A percentile compares a stretch with the other conserved stretches of the same genome.
Evolutionary conservation across 2,797 vertebrate genomes (phyloP).

Genomic region (Enteromius fasciolatus): DNA sequence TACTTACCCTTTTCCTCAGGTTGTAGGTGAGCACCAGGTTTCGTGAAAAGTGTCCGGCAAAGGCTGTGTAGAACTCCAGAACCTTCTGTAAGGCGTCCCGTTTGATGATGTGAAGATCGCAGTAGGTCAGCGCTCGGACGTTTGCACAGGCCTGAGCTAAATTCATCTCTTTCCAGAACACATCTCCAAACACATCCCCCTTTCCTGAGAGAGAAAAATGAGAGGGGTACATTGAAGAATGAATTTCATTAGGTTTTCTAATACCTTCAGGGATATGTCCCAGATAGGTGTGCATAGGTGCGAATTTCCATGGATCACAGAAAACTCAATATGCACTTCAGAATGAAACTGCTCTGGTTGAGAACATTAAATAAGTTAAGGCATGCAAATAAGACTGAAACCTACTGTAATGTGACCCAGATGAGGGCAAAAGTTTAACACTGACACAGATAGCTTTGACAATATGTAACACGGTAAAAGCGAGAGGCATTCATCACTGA

Average conservation of each 20-base stretch:
- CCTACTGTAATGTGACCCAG: not conserved
- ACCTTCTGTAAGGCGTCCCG: conserved; percentile 93
- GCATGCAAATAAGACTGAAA: conserved; percentile 24
- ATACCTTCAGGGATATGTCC: not conserved
- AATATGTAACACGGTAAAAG: not conserved
- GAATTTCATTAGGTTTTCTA: not conserved
- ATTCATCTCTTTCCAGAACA: conserved; percentile 94
- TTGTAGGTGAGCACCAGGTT: conserved; percentile 95
- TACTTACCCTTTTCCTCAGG: conserved; percentile 90
- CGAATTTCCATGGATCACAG: conserved; percentile 17
- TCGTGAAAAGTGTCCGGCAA: conserved; percentile 91
- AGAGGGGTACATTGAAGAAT: conserved; percentile 10
- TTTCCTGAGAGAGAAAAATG: conserved; percentile 79
- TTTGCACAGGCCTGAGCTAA: conserved; percentile 93
- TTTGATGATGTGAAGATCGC: conserved; percentile 93
- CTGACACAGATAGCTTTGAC: not conserved
- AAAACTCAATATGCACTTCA: conserved; percentile 14
- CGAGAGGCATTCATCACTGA: not conserved
- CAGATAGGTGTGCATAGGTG: not conserved
- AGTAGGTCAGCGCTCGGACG: conserved; percentile 93
- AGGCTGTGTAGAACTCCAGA: conserved; percentile 91
- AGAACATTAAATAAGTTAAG: not conserved
- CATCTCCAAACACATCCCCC: conserved; percentile 93
- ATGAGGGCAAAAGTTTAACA: not conserved
- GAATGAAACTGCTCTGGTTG: not conserved